Conservation (phyloP, 2,797 vertebrate genomes). For the Coregonus suidteri region DNA sequence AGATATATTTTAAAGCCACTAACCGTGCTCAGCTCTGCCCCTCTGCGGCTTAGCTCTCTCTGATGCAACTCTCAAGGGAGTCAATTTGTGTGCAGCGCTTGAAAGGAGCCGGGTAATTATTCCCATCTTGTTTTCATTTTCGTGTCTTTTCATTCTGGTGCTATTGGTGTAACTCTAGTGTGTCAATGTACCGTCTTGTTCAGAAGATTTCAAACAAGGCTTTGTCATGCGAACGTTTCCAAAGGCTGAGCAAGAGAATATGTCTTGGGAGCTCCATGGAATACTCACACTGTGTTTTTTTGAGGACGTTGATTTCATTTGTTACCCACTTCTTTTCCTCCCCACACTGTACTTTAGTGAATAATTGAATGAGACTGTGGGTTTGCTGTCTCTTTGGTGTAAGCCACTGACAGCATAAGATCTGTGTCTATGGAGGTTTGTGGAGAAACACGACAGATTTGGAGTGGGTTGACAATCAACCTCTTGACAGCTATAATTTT, state of each 20-base stretch:
- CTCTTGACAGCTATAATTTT: slow-evolving; percentile 17
- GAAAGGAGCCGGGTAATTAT: slow-evolving; percentile 33
- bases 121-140: slow-evolving; percentile 27
- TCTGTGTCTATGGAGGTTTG: slow-evolving; percentile 13
- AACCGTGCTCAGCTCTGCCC: background rate
- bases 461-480: slow-evolving; percentile 10
- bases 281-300: slow-evolving; percentile 19
- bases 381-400: slow-evolving; percentile 16
- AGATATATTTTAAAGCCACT: background rate
- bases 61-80: slow-evolving; percentile 45
- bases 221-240: slow-evolving; percentile 20
- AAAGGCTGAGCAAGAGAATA: slow-evolving; percentile 36
- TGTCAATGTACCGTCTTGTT: slow-evolving; percentile 33
- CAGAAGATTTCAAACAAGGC: slow-evolving; percentile 33
- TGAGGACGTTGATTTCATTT: slow-evolving; percentile 29
- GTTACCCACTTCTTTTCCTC: slow-evolving; percentile 7
- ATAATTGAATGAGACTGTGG: slow-evolving; percentile 22
- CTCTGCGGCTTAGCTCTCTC: background rate
- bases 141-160: slow-evolving; percentile 12
- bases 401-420: slow-evolving; percentile 26
- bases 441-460: slow-evolving; percentile 37
- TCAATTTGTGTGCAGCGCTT: slow-evolving; percentile 46
- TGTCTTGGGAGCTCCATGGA: slow-evolving; percentile 20
- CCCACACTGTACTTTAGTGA: slow-evolving; percentile 14
- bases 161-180: background rate